phyloP scores from a whole-genome alignment of 2,113 vertebrate genomes.

The Perca schrenkii region DNA sequence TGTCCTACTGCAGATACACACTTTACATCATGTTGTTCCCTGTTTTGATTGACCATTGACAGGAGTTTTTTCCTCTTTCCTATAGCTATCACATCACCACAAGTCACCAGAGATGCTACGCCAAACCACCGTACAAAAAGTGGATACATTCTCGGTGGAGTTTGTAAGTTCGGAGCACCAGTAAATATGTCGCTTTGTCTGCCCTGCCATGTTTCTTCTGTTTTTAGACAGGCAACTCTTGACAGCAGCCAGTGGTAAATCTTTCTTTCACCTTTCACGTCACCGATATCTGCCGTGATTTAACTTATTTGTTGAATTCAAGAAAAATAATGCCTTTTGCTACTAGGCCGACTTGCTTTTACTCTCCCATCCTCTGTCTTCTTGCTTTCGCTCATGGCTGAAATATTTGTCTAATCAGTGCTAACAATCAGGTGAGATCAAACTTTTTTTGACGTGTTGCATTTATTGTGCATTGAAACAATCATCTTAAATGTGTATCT shows the following conservation, averaged over 20 bases:
- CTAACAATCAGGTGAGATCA: conserved; percentile 16
- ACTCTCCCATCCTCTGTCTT: background rate
- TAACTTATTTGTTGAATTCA: background rate
- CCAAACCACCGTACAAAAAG: fast-evolving
- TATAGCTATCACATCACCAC: background rate
- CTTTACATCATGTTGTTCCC: background rate
- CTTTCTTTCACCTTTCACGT: background rate
- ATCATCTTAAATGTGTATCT: background rate
- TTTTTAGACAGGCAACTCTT: background rate
- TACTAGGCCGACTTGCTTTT: background rate
- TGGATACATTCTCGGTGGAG: fast-evolving
- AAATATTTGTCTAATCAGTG: conserved; percentile 12
- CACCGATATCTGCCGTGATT: too few relatives aligned
- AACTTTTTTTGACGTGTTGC: background rate
- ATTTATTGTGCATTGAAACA: background rate
- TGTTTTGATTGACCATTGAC: background rate
- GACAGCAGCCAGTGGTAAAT: background rate
- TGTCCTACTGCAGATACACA: background rate
- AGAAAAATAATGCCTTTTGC: conserved; percentile 6
- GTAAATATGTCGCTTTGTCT: background rate
- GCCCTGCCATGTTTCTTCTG: background rate
- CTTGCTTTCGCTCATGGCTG: background rate
- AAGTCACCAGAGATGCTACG: background rate
- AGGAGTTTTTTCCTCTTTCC: background rate
- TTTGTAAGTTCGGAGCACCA: conserved; percentile 10